Percentiles rank a stretch among this genome's conserved stretches.
These are phyloP conservation scores for Aegithalos caudatus DNA, from an alignment of 2,113 vertebrate species.

Conservation along the genomic window DNA sequence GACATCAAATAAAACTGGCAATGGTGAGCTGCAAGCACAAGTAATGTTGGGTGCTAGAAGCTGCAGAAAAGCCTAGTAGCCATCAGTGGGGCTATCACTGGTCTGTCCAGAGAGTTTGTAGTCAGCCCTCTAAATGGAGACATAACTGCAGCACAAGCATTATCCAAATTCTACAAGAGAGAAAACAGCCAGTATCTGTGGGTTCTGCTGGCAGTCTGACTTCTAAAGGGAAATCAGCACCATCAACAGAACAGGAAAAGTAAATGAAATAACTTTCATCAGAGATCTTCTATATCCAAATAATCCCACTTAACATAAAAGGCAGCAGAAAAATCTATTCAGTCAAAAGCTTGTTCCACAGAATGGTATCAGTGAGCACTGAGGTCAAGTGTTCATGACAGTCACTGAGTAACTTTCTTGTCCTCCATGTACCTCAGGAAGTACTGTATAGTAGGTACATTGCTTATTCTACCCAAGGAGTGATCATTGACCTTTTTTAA, in stretches of 20 bases:
- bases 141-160: background rate
- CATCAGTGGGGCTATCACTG: background rate
- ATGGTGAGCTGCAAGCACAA: background rate
- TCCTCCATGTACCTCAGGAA: background rate
- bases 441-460: background rate
- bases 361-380: background rate
- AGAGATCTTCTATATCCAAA: background rate
- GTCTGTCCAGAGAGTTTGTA: background rate
- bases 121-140: background rate
- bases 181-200: background rate
- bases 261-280: background rate
- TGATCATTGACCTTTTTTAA: background rate
- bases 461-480: background rate
- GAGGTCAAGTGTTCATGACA: background rate
- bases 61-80: background rate
- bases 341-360: background rate
- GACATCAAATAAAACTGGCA: background rate
- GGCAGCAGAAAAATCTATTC: background rate
- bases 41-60: background rate
- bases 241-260: background rate
- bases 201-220: background rate
- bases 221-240: background rate
- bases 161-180: background rate
- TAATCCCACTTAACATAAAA: background rate
- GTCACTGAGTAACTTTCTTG: background rate